Base-by-base conservation (phyloP, 1,140 invertebrate genomes). In the Melanaphis sacchari region DNA sequence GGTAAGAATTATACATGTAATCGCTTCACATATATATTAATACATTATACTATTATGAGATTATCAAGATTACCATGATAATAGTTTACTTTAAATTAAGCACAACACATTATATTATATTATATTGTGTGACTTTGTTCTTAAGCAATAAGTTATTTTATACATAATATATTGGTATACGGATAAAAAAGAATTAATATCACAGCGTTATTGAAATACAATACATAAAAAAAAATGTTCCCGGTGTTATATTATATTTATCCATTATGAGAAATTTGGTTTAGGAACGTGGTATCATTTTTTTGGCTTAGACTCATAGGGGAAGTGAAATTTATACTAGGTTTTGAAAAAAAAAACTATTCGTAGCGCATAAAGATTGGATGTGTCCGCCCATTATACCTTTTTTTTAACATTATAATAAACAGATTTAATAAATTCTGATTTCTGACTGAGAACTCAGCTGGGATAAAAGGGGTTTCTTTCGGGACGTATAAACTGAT, bases 391-490 rank as follows among this genome's bases (percentile, higher is more conserved):
- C 87, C 49, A 89, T 88, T 52, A 88, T 88, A 88, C n/a, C 43
- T 88, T 11, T 82, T 49, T 52, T 89, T 89, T 89, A 52, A 38
- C 87, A 89, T 89, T 52, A 89, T 38, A 89, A 89, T 89, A 54
- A 36, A 89, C 46, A 54, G 46, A 89, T 52, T 89, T 89, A 49
- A 89, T 89, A 89, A 89, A 89, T 89, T 52, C 38, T n/a, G 49
- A 89, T 89, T 89, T 8, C 36, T n/a, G 49, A 5, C 87, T 89
- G 46, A 38, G 31, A 89, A 89, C 38, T 54, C 18, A n/a, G 31
- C 43, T 36, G n/a, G 87, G 46, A 22, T 54, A 49, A 89, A 54
- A 89, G 87, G 46, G 87, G 87, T 89, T 89, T 89, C 49, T 49
- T 89, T 52, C n/a, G 22, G 46, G 41, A 88, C 43, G 40, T 41